Conservation (phyloP, 2,888 invertebrate genomes). For the Drosophila subquinaria region DNA sequence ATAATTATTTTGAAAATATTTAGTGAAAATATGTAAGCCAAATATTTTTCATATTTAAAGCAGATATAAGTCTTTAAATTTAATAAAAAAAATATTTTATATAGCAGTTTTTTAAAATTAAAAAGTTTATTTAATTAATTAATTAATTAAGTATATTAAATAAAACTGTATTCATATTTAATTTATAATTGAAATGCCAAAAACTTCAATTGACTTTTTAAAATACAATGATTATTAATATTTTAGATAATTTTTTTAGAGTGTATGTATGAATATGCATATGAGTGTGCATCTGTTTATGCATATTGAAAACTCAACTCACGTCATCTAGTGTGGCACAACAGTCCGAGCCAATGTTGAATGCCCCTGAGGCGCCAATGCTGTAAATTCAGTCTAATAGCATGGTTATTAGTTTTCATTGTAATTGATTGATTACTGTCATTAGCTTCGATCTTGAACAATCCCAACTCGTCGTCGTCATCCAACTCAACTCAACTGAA, state of each 20-base stretch:
- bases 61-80: too few relatives aligned
- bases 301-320: slow-evolving; percentile 50
- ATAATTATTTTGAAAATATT: too few relatives aligned
- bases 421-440: slow-evolving; percentile 75
- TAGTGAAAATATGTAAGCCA: too few relatives aligned
- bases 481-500: neutral
- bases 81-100: too few relatives aligned
- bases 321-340: slow-evolving; percentile 9
- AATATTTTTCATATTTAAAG: too few relatives aligned
- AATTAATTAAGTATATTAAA: too few relatives aligned
- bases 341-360: slow-evolving; percentile 11
- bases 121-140: too few relatives aligned
- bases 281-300: slow-evolving; percentile 13
- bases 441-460: slow-evolving; percentile 56
- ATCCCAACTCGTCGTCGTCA: slow-evolving; percentile 14
- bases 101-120: too few relatives aligned
- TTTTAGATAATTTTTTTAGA: neutral
- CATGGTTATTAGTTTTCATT: slow-evolving; percentile 72
- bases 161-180: too few relatives aligned
- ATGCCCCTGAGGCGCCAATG: slow-evolving; percentile 52
- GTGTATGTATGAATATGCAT: neutral
- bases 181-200: too few relatives aligned
- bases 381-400: slow-evolving; percentile 67
- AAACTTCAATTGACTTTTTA: too few relatives aligned
- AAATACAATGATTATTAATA: neutral